phyloP scores from a whole-genome alignment of 2,888 invertebrate genomes.

The Pimpla rufipes region DNA sequence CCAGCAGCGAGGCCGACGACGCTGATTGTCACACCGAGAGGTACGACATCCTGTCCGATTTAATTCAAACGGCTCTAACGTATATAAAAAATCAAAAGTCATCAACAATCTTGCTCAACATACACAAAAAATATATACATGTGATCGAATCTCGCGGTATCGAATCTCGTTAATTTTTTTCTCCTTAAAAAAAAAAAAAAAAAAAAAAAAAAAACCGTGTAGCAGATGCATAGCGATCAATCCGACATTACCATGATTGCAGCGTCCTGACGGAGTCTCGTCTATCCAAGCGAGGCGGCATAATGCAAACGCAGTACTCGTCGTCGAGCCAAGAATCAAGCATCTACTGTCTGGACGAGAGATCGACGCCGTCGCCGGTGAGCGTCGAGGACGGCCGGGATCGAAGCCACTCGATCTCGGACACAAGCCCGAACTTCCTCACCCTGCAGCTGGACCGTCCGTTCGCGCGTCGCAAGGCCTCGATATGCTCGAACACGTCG shows the following conservation, averaged over 20 bases:
- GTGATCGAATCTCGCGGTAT: background rate
- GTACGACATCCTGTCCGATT: constrained; percentile 36
- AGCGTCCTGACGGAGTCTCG: constrained; percentile 65
- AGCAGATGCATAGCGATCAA: constrained; percentile 7
- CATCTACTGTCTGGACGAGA: constrained; percentile 58
- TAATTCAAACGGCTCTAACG: background rate
- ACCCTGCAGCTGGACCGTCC: constrained; percentile 30
- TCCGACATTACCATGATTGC: constrained; percentile 15
- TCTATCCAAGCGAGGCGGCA: background rate
- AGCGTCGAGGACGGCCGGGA: constrained; percentile 41
- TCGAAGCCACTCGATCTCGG: constrained; percentile 22
- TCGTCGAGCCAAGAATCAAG: constrained; percentile 60
- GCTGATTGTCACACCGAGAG: constrained; percentile 30
- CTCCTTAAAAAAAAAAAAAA: constrained; percentile 7
- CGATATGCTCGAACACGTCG: constrained; percentile 61
- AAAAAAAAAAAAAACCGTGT: constrained; percentile 6
- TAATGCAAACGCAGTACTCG: constrained; percentile 50
- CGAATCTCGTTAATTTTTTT: too few species aligned
- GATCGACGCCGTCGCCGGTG: constrained; percentile 59
- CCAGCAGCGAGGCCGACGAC: constrained; percentile 26
- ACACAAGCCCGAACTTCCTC: constrained; percentile 43
- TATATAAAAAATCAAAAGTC: background rate
- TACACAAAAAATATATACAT: constrained; percentile 3
- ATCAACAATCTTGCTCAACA: background rate
- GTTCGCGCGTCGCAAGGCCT: constrained; percentile 58